Evolutionary conservation across 2,888 invertebrate species (phyloP).

Genomic region (Sylvicola fuscatus): DNA sequence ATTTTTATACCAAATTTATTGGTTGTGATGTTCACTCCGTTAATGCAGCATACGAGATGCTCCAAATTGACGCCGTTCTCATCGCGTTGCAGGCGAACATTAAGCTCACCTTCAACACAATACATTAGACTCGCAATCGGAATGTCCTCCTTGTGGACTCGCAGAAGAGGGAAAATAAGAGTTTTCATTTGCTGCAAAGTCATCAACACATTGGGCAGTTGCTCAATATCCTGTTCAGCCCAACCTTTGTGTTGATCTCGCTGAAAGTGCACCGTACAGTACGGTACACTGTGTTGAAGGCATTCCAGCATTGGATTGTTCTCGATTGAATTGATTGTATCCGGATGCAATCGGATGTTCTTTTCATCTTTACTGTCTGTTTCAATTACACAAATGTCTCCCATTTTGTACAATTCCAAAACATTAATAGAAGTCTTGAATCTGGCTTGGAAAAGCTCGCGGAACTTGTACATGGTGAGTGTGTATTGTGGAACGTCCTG

Average conservation of each 20-base stretch:
- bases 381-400: slow-evolving; percentile 53
- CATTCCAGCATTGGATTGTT: slow-evolving; percentile 27
- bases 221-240: slow-evolving; percentile 53
- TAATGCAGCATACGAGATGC: slow-evolving; percentile 68
- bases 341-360: slow-evolving; percentile 43
- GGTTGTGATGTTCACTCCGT: slow-evolving; percentile 36
- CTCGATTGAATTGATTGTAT: slow-evolving; percentile 33
- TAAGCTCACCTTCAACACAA: slow-evolving; percentile 21
- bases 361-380: slow-evolving; percentile 48
- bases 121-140: slow-evolving; percentile 22
- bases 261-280: slow-evolving; percentile 38
- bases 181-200: slow-evolving; percentile 21
- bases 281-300: slow-evolving; percentile 30
- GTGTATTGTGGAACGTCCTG: slow-evolving; percentile 53
- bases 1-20: slow-evolving; percentile 26
- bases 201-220: slow-evolving; percentile 33
- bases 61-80: slow-evolving; percentile 69
- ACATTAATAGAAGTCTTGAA: slow-evolving; percentile 49
- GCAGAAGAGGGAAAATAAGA: slow-evolving; percentile 20
- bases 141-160: slow-evolving; percentile 21
- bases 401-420: slow-evolving; percentile 47
- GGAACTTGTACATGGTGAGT: slow-evolving; percentile 60
- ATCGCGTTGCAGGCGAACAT: slow-evolving; percentile 16
- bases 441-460: slow-evolving; percentile 62
- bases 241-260: slow-evolving; percentile 44